Base-by-base conservation (phyloP, 1,140 invertebrate genomes). In the Temnothorax nylanderi region DNA sequence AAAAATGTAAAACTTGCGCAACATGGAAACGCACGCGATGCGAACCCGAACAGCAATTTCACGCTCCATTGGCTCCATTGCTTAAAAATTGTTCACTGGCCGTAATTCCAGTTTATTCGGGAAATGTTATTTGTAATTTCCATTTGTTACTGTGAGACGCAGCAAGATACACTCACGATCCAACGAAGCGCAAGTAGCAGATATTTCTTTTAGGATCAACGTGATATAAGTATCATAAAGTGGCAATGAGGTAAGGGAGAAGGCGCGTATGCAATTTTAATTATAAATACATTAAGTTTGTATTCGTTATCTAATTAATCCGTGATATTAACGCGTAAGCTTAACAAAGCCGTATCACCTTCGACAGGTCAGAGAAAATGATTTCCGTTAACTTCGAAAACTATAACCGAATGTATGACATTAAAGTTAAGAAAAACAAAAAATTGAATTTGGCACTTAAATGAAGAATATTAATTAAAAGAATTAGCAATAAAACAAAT, bases 161-260 rank as follows among this genome's bases (percentile, higher is more conserved):
- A 21, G 51, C n/a, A 13, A 71, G 16, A 69, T 34, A 78, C 18
- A 4, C 34, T 60, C 37, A 37, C n/a, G 16, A 80, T 74, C 7
- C 67, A 82, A 60, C 26, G 80, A 82, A 82, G 26, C 58, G 67
- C 65, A 60, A 82, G 37, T 72, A 58, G 54, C 41, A 82, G 41
- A 47, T 58, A 82, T 47, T 44, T 82, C 65, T 34, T 13, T 44
- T 41, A 58, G 37, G 6, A 58, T 71, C 51, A 82, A 72, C 21
- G 51, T 2, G 32, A 72, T 44, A 26, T 26, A 26, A 26, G 26
- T 26, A 54, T n/a, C 47, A 41, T 13, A n/a, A 34, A 0, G 37
- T n/a, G 51, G n/a, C 2, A 11, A 6, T 49, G 34, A 54, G 13
- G 26, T 37, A 58, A 21, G 13, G 8, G 11, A 41, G 34, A 85